Evolutionary conservation across 1,140 invertebrate genomes (phyloP).

Genomic region (Orchesella cincta): DNA sequence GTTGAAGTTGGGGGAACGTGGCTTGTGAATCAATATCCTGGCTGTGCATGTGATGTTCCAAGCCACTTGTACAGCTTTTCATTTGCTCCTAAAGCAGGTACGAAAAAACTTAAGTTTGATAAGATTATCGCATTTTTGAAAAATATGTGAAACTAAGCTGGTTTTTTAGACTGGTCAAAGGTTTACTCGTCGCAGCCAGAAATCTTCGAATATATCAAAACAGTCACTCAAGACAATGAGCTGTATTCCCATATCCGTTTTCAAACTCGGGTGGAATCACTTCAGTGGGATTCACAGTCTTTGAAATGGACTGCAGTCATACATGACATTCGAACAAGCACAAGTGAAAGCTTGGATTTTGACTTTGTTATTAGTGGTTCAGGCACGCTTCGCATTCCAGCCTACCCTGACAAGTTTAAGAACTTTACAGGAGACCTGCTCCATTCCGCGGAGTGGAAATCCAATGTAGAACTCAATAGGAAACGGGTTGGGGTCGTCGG

Average conservation of each 20-base stretch:
- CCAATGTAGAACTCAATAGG: conserved; percentile 6
- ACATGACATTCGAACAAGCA: conserved; percentile 35
- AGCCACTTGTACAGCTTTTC: too few relatives aligned
- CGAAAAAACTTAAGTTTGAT: neutral
- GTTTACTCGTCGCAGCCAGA: conserved; percentile 36
- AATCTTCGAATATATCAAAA: conserved; percentile 37
- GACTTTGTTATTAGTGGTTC: conserved; percentile 21
- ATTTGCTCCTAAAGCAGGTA: conserved; percentile 41
- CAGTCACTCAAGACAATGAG: conserved; percentile 33
- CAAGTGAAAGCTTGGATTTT: neutral
- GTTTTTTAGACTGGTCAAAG: conserved; percentile 34
- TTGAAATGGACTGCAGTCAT: conserved; percentile 26
- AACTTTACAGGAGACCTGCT: conserved; percentile 37
- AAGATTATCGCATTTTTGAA: neutral
- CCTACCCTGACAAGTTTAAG: conserved; percentile 34
- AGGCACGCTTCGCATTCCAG: conserved; percentile 31
- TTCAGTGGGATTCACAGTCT: conserved; percentile 28
- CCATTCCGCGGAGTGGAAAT: conserved; percentile 35
- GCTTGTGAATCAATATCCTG: too few relatives aligned
- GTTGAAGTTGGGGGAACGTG: too few relatives aligned
- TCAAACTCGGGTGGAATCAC: conserved; percentile 30
- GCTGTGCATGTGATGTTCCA: too few relatives aligned
- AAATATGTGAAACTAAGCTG: neutral
- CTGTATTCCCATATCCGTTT: conserved; percentile 34
- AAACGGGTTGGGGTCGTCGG: conserved; percentile 41